phyloP scores from a whole-genome alignment of 2,888 invertebrate species.

The Ectropis crepuscularia region DNA sequence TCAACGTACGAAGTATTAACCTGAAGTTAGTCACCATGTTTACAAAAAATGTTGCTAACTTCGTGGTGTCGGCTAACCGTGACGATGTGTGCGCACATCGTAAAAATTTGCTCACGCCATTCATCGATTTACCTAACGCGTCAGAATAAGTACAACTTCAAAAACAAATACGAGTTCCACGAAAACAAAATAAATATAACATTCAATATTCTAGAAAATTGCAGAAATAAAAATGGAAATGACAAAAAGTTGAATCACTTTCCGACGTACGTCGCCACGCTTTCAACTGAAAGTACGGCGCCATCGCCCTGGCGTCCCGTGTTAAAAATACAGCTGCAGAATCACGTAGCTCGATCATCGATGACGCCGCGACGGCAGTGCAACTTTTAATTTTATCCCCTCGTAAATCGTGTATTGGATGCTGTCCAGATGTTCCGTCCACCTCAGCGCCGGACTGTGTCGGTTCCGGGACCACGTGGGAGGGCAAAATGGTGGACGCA shows the following conservation, averaged over 20 bases:
- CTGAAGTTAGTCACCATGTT: too few relatives aligned
- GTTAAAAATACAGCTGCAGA: slow-evolving; percentile 48
- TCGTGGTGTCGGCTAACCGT: too few relatives aligned
- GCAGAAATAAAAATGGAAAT: slow-evolving; percentile 4
- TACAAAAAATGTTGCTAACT: too few relatives aligned
- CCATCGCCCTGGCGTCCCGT: slow-evolving; percentile 8
- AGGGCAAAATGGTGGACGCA: slow-evolving; percentile 41
- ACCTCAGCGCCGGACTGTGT: slow-evolving; percentile 32
- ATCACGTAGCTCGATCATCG: slow-evolving; percentile 49
- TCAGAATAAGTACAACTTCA: too few relatives aligned
- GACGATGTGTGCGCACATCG: too few relatives aligned
- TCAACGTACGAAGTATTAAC: too few relatives aligned
- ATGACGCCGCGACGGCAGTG: slow-evolving; percentile 56
- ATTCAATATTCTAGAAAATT: too few relatives aligned
- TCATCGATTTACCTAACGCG: too few relatives aligned
- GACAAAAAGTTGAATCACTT: slow-evolving; percentile 4
- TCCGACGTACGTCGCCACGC: background rate
- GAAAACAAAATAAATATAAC: too few relatives aligned
- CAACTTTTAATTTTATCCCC: slow-evolving; percentile 72
- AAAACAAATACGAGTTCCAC: too few relatives aligned
- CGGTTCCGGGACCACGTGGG: slow-evolving; percentile 64
- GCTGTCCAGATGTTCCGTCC: slow-evolving; percentile 62
- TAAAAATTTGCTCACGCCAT: too few relatives aligned
- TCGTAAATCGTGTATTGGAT: slow-evolving; percentile 74
- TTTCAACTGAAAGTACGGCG: slow-evolving; percentile 9